Conservation (phyloP, 2,888 invertebrate species). For the Gari tellinella region DNA sequence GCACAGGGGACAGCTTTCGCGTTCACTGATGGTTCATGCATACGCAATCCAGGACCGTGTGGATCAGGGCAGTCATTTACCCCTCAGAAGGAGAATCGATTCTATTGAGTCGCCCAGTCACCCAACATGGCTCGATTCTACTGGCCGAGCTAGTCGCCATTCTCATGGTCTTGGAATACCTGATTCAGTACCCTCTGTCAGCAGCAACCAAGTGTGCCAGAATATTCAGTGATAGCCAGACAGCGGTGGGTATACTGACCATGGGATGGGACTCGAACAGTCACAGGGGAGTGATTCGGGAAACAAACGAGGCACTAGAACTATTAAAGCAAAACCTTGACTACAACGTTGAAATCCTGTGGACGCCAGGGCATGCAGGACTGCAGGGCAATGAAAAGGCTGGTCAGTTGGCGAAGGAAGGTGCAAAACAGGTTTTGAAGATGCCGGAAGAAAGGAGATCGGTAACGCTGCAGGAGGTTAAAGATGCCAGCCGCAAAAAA, state of each 20-base stretch:
- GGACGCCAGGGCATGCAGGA: too few relatives aligned
- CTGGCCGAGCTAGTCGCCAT: not conserved
- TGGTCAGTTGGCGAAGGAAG: too few relatives aligned
- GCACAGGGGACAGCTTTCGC: too few relatives aligned
- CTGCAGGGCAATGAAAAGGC: too few relatives aligned
- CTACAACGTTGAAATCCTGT: too few relatives aligned
- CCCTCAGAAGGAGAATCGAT: conserved; percentile 4
- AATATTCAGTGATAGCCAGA: conserved; percentile 4
- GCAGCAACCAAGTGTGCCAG: not conserved
- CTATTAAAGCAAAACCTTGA: too few relatives aligned
- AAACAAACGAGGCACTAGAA: not conserved
- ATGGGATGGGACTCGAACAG: not conserved
- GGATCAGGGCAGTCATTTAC: not conserved
- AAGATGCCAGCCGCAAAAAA: too few relatives aligned
- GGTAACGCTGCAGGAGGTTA: too few relatives aligned
- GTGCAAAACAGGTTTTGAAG: too few relatives aligned
- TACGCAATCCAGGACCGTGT: too few relatives aligned
- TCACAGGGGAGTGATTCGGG: not conserved
- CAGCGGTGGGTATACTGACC: conserved; percentile 1
- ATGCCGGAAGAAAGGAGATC: too few relatives aligned
- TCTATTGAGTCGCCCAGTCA: not conserved
- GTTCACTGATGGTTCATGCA: too few relatives aligned
- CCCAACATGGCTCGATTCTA: not conserved
- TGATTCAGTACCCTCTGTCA: not conserved
- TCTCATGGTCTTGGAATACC: not conserved